Conservation (phyloP, 2,113 vertebrate species). For the Promerops cafer region DNA sequence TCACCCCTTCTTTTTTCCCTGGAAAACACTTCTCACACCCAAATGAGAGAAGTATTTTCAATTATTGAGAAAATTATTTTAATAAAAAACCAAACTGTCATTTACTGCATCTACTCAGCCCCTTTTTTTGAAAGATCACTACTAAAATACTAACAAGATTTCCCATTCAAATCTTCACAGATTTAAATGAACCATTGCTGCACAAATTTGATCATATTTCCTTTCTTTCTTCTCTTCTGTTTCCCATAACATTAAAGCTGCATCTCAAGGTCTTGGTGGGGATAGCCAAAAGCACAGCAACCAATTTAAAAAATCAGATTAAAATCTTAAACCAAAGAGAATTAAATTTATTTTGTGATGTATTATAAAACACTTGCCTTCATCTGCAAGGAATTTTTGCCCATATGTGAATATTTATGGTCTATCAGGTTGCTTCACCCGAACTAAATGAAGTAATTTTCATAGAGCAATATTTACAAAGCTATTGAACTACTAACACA, state of each 20-base stretch:
- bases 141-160: background rate
- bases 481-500: background rate
- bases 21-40: background rate
- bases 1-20: background rate
- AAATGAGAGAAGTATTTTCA: background rate
- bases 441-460: conserved; percentile 17
- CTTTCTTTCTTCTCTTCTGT: background rate
- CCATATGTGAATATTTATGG: conserved; percentile 22
- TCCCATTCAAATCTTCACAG: background rate
- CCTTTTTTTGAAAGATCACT: background rate
- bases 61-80: background rate
- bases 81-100: background rate
- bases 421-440: background rate
- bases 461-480: conserved; percentile 7
- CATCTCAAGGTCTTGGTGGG: background rate
- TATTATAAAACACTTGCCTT: conserved; percentile 11
- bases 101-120: background rate
- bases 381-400: conserved; percentile 5
- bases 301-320: conserved; percentile 59
- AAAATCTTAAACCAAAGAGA: conserved; percentile 52
- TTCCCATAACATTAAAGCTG: background rate
- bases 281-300: background rate
- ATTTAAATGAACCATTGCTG: background rate
- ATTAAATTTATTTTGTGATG: conserved; percentile 18
- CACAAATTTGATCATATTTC: background rate